These are phyloP conservation scores for Uria lomvia DNA, from an alignment of 2,113 vertebrate species.

Conservation along the genomic window DNA sequence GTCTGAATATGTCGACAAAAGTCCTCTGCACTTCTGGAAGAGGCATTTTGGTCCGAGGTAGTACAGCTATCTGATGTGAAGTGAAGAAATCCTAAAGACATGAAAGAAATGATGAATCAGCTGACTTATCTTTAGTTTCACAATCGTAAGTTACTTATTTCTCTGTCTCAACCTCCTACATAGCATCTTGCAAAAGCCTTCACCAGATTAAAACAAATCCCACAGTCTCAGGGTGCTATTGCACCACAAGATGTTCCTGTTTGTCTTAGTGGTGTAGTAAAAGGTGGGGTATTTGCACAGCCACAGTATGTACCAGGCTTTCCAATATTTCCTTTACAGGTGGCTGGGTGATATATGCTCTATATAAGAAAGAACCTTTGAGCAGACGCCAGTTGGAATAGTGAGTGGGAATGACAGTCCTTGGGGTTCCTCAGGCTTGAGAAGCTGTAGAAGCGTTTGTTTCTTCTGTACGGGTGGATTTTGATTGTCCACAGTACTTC, in stretches of 20 bases:
- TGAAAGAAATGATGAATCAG: slow-evolving; percentile 18
- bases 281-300: background rate
- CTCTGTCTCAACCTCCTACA: slow-evolving; percentile 33
- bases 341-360: background rate
- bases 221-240: background rate
- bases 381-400: background rate
- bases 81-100: slow-evolving; percentile 41
- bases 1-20: background rate
- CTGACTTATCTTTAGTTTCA: slow-evolving; percentile 11
- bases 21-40: background rate
- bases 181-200: slow-evolving; percentile 50
- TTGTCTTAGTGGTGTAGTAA: background rate
- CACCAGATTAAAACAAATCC: slow-evolving; percentile 28
- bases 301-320: background rate
- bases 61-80: background rate
- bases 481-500: background rate
- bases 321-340: background rate
- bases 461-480: background rate
- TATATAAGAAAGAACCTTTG: background rate
- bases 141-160: slow-evolving; percentile 13
- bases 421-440: background rate
- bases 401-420: background rate
- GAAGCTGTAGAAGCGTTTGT: background rate
- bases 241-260: slow-evolving; percentile 19
- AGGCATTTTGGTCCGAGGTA: background rate